phyloP scores from a whole-genome alignment of 30 jellyfish, hydroid and myxozoan species.

The Hydractinia symbiolongicarpus region DNA sequence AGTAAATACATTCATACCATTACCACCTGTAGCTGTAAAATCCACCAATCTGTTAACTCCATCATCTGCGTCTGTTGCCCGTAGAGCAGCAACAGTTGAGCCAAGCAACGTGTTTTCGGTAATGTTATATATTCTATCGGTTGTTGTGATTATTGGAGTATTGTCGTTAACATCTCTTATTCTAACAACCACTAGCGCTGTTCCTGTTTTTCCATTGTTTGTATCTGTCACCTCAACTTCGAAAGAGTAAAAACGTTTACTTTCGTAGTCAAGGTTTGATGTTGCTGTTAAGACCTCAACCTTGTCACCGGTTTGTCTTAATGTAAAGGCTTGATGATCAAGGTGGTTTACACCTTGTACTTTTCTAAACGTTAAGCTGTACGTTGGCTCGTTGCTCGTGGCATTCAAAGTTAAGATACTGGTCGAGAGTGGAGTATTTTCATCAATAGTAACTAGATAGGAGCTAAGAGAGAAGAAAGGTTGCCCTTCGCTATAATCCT shows the following conservation, averaged over 20 bases:
- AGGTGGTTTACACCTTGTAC: constrained; percentile 1
- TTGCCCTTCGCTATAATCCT: constrained; percentile 51
- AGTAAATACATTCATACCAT: constrained; percentile 4
- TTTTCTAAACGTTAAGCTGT: constrained; percentile 1
- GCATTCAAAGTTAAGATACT: constrained; percentile 14
- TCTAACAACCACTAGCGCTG: constrained; percentile 39
- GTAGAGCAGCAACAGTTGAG: constrained; percentile 38
- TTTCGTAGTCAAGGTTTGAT: constrained; percentile 39
- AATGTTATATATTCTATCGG: constrained; percentile 34
- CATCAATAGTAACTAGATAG: constrained; percentile 2
- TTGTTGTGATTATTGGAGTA: constrained; percentile 40
- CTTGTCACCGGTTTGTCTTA: background rate
- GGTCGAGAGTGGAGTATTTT: background rate
- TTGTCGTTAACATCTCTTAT: constrained; percentile 63
- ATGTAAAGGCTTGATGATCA: background rate
- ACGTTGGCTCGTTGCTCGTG: constrained; percentile 33
- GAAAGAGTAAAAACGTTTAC: constrained; percentile 25
- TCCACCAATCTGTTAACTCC: constrained; percentile 10
- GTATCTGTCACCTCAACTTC: constrained; percentile 42
- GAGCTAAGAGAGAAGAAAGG: constrained; percentile 19
- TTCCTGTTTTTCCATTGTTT: constrained; percentile 5
- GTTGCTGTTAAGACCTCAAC: constrained; percentile 12
- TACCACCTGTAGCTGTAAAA: constrained; percentile 19
- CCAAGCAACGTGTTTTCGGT: constrained; percentile 59
- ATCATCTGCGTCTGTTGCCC: constrained; percentile 62